phyloP scores from a whole-genome alignment of 1,140 invertebrate species.

The Maconellicoccus hirsutus region DNA sequence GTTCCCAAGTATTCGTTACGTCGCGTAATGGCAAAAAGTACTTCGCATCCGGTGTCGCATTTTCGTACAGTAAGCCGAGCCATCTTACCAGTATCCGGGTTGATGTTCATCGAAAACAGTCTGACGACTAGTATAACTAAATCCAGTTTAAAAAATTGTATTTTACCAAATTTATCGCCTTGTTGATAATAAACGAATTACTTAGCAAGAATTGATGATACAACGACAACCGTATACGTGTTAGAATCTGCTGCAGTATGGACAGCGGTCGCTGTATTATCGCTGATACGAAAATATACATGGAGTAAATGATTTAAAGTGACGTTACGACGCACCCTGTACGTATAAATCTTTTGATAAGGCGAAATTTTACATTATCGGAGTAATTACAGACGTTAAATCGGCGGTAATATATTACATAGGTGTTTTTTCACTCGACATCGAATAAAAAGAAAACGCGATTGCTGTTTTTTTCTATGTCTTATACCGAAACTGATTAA shows the following conservation, averaged over 20 bases:
- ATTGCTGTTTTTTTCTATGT: neutral
- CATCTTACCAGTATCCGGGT: neutral
- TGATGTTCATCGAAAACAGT: neutral
- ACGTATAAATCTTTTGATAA: neutral
- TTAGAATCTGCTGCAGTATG: no score
- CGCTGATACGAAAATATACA: no score
- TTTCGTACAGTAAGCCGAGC: neutral
- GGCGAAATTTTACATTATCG: neutral
- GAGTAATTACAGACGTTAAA: neutral
- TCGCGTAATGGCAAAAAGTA: neutral
- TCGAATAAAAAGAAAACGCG: neutral
- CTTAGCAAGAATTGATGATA: no score
- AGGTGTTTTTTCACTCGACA: neutral
- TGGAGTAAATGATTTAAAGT: no score
- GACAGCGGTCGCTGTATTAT: no score
- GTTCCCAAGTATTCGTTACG: neutral
- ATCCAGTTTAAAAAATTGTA: neutral
- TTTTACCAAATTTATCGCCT: neutral
- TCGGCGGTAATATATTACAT: neutral
- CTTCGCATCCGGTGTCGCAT: neutral
- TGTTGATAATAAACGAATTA: neutral
- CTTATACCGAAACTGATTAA: neutral
- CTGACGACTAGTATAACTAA: neutral
- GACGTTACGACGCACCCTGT: neutral
- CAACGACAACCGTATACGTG: no score